Percentiles rank a stretch among this genome's conserved stretches.
phyloP scores from a whole-genome alignment of 2,113 vertebrate genomes.

The Recurvirostra avosetta region DNA sequence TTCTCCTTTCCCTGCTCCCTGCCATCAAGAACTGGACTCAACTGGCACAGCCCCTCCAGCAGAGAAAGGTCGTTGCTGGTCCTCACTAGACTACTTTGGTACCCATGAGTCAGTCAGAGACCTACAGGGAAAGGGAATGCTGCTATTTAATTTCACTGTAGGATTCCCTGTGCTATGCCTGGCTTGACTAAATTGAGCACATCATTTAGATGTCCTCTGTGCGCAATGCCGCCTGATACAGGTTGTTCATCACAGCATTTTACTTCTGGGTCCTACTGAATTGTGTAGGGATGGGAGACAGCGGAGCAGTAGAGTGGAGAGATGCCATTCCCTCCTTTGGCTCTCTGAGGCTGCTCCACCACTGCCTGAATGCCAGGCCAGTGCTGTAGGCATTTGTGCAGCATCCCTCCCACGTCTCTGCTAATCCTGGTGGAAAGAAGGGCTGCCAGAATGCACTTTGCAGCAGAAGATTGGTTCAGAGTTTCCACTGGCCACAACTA shows the following conservation, averaged over 20 bases:
- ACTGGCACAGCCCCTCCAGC: background rate
- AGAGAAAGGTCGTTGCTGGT: background rate
- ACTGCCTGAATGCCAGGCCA: background rate
- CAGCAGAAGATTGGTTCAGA: background rate
- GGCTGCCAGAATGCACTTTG: background rate
- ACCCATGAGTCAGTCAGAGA: background rate
- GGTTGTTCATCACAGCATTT: background rate
- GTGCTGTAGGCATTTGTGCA: rapidly evolving
- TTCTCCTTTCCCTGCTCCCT: background rate
- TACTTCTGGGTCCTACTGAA: background rate
- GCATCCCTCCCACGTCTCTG: background rate
- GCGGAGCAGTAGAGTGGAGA: background rate
- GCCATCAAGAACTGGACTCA: background rate
- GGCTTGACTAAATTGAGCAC: rapidly evolving
- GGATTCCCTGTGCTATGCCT: background rate
- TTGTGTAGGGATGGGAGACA: rapidly evolving
- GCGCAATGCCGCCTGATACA: background rate
- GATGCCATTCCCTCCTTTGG: background rate
- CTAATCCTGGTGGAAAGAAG: background rate
- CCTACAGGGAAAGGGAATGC: background rate
- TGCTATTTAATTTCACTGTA: background rate
- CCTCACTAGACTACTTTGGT: background rate
- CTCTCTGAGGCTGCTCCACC: background rate
- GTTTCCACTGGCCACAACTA: background rate
- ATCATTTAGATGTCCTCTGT: background rate